Evolutionary conservation across 2,888 invertebrate genomes (phyloP).

Genomic region (Deroplatys truncata): DNA sequence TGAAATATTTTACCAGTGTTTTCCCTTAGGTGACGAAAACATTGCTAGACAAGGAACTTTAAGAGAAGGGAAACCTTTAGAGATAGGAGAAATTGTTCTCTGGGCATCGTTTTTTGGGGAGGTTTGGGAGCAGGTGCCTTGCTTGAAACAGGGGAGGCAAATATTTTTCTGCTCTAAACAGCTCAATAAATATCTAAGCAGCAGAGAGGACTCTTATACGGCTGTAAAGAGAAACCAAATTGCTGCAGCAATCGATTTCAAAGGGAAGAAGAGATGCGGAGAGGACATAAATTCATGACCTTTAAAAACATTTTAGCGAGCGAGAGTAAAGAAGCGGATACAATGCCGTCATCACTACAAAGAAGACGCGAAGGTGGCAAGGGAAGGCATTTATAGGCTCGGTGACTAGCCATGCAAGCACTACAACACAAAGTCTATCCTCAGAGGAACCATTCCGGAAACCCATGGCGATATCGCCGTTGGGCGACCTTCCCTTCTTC

Average conservation of each 20-base stretch:
- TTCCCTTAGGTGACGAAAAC: too few species aligned
- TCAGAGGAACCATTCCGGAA: background rate
- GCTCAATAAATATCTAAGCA: background rate
- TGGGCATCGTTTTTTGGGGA: background rate
- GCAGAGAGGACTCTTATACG: background rate
- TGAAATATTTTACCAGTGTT: too few species aligned
- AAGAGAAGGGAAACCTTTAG: background rate
- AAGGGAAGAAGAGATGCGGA: background rate
- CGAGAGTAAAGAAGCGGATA: background rate
- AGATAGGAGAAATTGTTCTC: background rate
- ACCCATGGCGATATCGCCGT: background rate
- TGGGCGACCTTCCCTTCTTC: background rate
- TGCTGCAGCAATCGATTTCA: background rate
- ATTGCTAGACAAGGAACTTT: background rate
- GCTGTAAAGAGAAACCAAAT: background rate
- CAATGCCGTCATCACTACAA: background rate
- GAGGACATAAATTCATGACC: background rate
- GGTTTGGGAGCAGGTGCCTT: background rate
- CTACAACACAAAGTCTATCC: background rate
- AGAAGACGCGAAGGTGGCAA: background rate
- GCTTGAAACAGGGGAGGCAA: background rate
- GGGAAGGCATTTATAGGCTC: background rate
- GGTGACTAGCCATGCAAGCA: slow-evolving; percentile 5
- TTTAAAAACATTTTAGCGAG: background rate
- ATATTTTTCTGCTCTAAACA: background rate